Evolutionary conservation across 92 coral and sea anemone species (phyloP).

Genomic region (Chrysogorgia sp.): DNA sequence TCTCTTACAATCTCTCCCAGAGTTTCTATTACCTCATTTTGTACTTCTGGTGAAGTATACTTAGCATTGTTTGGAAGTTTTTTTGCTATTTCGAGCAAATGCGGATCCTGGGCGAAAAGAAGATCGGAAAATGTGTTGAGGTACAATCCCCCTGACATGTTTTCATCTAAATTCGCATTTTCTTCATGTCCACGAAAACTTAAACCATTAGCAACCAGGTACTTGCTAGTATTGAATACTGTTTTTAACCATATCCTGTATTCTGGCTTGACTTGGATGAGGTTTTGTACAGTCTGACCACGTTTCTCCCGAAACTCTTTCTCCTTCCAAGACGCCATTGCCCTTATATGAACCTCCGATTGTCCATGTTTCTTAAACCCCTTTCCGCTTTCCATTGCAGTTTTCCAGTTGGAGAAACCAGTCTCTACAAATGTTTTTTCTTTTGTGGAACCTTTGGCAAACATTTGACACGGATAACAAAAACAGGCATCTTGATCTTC

Average conservation of each 20-base stretch:
- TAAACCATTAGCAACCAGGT: slow-evolving; percentile 25
- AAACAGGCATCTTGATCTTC: slow-evolving; percentile 52
- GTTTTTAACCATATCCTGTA: slow-evolving; percentile 36
- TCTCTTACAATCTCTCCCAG: slow-evolving; percentile 24
- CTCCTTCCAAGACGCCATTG: slow-evolving; percentile 46
- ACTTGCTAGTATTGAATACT: slow-evolving; percentile 18
- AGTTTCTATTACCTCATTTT: slow-evolving; percentile 27
- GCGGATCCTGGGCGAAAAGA: not conserved
- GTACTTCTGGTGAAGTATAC: slow-evolving; percentile 24
- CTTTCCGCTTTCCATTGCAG: slow-evolving; percentile 59
- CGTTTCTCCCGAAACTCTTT: slow-evolving; percentile 27
- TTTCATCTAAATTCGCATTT: not conserved
- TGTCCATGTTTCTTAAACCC: slow-evolving; percentile 57
- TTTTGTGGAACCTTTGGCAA: slow-evolving; percentile 52
- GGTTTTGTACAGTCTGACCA: slow-evolving; percentile 35
- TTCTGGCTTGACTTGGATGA: slow-evolving; percentile 37
- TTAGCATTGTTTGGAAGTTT: slow-evolving; percentile 5
- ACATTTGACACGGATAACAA: slow-evolving; percentile 65
- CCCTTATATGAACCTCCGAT: slow-evolving; percentile 34
- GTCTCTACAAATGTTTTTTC: slow-evolving; percentile 51
- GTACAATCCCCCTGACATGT: slow-evolving; percentile 20
- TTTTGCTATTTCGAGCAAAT: slow-evolving; percentile 9
- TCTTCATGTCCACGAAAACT: slow-evolving; percentile 13
- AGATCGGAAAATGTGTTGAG: slow-evolving; percentile 21
- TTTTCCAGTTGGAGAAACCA: slow-evolving; percentile 64